phyloP scores from a whole-genome alignment of 2,797 vertebrate species.

The Eulemur rubriventer region DNA sequence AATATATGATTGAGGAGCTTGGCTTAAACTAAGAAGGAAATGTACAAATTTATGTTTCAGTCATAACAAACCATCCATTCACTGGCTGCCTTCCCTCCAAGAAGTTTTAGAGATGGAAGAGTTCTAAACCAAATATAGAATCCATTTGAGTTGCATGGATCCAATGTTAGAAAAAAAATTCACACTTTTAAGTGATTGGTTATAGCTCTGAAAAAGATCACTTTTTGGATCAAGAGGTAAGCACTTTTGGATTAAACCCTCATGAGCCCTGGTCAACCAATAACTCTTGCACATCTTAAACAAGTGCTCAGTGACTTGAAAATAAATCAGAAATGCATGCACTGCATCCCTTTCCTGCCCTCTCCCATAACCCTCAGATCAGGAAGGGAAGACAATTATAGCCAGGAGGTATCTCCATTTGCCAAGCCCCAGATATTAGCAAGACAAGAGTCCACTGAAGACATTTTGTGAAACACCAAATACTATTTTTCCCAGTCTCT shows the following conservation, averaged over 20 bases:
- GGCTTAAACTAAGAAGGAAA: conserved; percentile 63
- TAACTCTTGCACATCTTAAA: conserved; percentile 47
- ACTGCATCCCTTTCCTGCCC: background rate
- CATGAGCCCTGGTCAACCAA: conserved; percentile 28
- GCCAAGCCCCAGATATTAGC: conserved; percentile 9
- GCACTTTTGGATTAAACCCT: conserved; percentile 6
- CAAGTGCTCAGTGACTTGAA: background rate
- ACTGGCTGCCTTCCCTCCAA: conserved; percentile 72
- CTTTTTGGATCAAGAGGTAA: conserved; percentile 53
- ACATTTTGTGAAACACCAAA: conserved; percentile 46
- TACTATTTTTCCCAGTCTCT: background rate
- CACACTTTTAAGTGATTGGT: conserved; percentile 58
- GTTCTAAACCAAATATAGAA: conserved; percentile 77
- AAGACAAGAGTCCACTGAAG: conserved; percentile 33
- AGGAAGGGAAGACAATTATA: conserved; percentile 42
- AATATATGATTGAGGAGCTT: conserved; percentile 56
- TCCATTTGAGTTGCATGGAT: conserved; percentile 61
- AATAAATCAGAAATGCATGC: conserved; percentile 32
- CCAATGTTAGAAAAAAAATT: conserved; percentile 63
- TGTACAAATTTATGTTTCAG: conserved; percentile 70
- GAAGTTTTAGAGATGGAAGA: conserved; percentile 70
- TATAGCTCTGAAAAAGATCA: conserved; percentile 50
- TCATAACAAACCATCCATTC: conserved; percentile 74
- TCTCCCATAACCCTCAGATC: conserved; percentile 21
- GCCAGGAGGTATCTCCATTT: conserved; percentile 1